Percentiles rank a stretch among this genome's conserved stretches.
These are phyloP conservation scores for Lithobates sylvaticus DNA, from an alignment of 2,797 vertebrate genomes.

Conservation along the genomic window DNA sequence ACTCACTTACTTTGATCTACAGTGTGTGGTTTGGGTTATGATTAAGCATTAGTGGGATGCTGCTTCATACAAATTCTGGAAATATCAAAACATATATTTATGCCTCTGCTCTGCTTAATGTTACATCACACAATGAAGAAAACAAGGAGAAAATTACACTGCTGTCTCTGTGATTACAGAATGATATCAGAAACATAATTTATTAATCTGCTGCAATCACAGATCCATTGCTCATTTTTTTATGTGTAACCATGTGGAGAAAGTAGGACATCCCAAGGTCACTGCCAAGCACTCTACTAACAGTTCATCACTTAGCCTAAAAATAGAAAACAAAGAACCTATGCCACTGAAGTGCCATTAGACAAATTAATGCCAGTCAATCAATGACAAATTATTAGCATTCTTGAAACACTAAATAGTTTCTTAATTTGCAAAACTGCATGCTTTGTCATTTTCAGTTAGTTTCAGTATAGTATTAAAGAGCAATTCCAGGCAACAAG, in stretches of 20 bases:
- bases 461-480: background rate
- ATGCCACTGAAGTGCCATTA: constrained; percentile 37
- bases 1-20: constrained; percentile 1
- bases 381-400: constrained; percentile 30
- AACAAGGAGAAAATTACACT: constrained; percentile 23
- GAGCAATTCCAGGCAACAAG: background rate
- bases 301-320: constrained; percentile 51
- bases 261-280: constrained; percentile 47
- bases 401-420: background rate
- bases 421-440: background rate
- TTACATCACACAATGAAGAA: constrained; percentile 42
- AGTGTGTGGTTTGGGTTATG: constrained; percentile 8
- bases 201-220: constrained; percentile 52
- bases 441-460: too few relatives aligned
- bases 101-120: constrained; percentile 5
- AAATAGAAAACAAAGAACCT: constrained; percentile 48
- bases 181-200: constrained; percentile 40
- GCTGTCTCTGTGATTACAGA: constrained; percentile 38
- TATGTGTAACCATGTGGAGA: constrained; percentile 52
- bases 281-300: constrained; percentile 38
- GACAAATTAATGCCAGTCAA: constrained; percentile 40
- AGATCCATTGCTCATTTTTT: constrained; percentile 32
- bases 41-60: constrained; percentile 25
- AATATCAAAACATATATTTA: constrained; percentile 40
- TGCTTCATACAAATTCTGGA: constrained; percentile 11